Evolutionary conservation across 2,113 vertebrate species (phyloP).

Genomic region (Spheniscus mendiculus): DNA sequence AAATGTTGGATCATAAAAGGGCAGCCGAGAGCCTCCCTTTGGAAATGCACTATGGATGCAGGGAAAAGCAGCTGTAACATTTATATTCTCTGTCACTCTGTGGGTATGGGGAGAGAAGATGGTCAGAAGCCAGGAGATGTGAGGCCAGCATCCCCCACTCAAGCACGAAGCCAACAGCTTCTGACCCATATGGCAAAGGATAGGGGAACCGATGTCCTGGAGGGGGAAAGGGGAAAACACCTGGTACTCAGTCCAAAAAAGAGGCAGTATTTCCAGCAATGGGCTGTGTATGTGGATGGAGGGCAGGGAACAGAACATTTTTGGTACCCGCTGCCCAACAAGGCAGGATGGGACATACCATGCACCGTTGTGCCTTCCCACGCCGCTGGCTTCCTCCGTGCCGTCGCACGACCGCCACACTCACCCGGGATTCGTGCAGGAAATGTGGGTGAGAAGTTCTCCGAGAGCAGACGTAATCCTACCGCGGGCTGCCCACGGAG

Average conservation of each 20-base stretch:
- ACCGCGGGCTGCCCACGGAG: not conserved
- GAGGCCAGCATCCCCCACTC: not conserved
- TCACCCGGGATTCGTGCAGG: not conserved
- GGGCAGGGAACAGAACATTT: not conserved
- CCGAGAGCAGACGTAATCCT: not conserved
- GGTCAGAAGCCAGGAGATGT: not conserved
- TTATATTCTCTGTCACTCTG: not conserved
- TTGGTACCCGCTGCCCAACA: not conserved
- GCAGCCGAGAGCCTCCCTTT: not conserved
- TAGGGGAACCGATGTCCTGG: not conserved
- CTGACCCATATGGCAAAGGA: not conserved
- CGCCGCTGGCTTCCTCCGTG: not conserved
- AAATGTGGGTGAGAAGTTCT: slow-evolving; percentile 34
- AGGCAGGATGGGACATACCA: not conserved
- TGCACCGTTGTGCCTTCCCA: rapidly evolving
- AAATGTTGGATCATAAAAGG: not conserved
- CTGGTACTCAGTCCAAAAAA: not conserved
- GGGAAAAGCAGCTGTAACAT: not conserved
- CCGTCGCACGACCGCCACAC: rapidly evolving
- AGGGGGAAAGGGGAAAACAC: not conserved
- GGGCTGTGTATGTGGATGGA: not conserved
- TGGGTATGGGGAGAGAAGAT: not conserved
- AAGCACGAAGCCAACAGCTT: not conserved
- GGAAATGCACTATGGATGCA: rapidly evolving
- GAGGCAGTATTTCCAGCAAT: rapidly evolving